Percentiles rank a stretch among this genome's conserved stretches.
These are phyloP conservation scores for Formica selysi DNA, from an alignment of 1,140 invertebrate genomes.

Conservation along the genomic window DNA sequence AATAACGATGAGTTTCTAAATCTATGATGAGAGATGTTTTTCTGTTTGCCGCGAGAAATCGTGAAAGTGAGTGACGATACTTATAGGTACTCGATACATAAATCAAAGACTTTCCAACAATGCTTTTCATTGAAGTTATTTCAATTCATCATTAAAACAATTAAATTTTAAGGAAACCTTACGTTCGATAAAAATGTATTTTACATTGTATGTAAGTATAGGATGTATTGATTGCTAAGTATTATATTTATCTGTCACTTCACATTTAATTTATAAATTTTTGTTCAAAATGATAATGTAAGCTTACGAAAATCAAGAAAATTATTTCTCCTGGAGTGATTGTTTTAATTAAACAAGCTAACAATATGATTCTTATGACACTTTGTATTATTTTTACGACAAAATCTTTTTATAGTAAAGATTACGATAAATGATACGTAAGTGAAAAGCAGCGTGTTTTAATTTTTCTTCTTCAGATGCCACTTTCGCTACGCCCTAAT, in stretches of 20 bases:
- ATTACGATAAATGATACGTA: background rate
- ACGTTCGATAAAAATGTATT: background rate
- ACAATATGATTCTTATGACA: background rate
- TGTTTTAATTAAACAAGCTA: background rate
- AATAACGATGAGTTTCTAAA: conserved; percentile 50
- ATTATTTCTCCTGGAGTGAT: background rate
- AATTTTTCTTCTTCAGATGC: conserved; percentile 3
- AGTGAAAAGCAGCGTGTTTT: conserved; percentile 1
- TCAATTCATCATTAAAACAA: background rate
- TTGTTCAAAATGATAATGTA: background rate
- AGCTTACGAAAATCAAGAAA: background rate
- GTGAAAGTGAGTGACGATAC: background rate
- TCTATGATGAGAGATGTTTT: conserved; percentile 36
- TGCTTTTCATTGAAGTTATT: background rate
- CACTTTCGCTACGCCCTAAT: conserved; percentile 38
- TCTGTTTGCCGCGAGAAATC: conserved; percentile 12
- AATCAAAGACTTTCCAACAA: background rate
- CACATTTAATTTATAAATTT: background rate
- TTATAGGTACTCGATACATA: background rate
- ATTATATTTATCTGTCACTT: background rate
- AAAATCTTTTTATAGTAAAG: background rate
- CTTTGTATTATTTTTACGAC: background rate
- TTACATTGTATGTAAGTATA: background rate
- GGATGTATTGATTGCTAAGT: background rate
- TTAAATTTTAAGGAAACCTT: background rate